Evolutionary conservation across 2,797 vertebrate genomes (phyloP), one percentile per base, ranked within the genome.

Genomic region (Schizothorax lantsangensis): DNA sequence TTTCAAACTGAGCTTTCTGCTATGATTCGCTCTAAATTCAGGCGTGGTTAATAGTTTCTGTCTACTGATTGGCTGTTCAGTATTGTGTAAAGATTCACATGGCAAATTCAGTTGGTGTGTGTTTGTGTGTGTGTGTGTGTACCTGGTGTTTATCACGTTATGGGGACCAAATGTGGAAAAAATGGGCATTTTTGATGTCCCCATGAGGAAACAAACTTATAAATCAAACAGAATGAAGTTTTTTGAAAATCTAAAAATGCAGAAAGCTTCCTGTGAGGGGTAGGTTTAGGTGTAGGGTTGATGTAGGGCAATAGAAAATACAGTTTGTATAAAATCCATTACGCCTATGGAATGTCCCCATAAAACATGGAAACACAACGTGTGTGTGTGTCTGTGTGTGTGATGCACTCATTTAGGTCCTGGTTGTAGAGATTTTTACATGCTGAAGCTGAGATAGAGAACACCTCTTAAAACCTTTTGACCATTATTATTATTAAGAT

Each of bases 21-120:
- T 30, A 2, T 8, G 69, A 83, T 75, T 89, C 49, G 26, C 45
- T 79, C 17, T 71, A 64, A 66, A 74, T 87, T 78, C n/a, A 73
- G 38, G 33, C 10, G 19, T 38, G 45, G n/a, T 52, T 40, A 54
- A 40, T 45, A 9, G 26, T 82, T 59, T 59, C 40, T 87, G 68
- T 1, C 23, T 43, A 26, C 21, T 38, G 74, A 88, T 73, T 83
- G 79, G 84, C 23, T 83, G 19, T 6, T 71, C 21, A 19, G 9
- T 36, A 23, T 49, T 73, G 23, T 77, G 59, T 85, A n/a, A 79
- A 79, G n/a, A 38, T 66, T 74, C 17, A 59, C n/a, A 30, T 71
- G 69, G 49, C 54, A 78, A 57, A 73, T 83, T 45, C 23, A 45
- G 14, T 33, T 36, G 19, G n/a, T 8, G 19, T 23, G 23, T 59